Percentiles rank a stretch among this genome's conserved stretches.
Conservation (phyloP, 2,888 invertebrate species). For the Limnephilus marmoratus region DNA sequence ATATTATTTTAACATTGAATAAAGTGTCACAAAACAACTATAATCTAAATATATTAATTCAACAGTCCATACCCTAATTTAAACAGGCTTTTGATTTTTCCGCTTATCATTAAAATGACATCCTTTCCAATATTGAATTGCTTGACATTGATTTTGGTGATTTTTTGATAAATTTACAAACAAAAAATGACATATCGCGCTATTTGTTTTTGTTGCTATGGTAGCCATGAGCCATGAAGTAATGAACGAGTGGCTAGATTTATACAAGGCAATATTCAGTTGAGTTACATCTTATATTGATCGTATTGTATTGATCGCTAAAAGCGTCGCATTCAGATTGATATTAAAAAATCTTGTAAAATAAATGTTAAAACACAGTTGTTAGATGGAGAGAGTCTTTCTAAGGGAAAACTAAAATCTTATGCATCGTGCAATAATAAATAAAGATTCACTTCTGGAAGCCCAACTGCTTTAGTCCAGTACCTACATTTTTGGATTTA, state of each 20-base stretch:
- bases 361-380: too few relatives aligned
- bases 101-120: not conserved
- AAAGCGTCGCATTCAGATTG: too few relatives aligned
- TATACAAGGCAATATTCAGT: too few relatives aligned
- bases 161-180: conserved; percentile 12
- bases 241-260: not conserved
- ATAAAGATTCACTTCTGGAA: too few relatives aligned
- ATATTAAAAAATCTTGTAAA: too few relatives aligned
- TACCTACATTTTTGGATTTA: too few relatives aligned
- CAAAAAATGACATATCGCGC: conserved; percentile 10
- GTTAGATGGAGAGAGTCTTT: too few relatives aligned
- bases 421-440: too few relatives aligned
- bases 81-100: not conserved
- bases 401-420: too few relatives aligned
- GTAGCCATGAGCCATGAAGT: not conserved
- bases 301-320: too few relatives aligned
- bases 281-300: too few relatives aligned
- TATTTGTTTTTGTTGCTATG: conserved; percentile 24
- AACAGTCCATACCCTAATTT: not conserved
- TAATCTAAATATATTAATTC: not conserved
- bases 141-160: not conserved
- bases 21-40: not conserved
- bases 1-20: not conserved
- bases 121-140: not conserved
- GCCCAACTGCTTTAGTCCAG: too few relatives aligned